Evolutionary conservation across 2,113 vertebrate genomes (phyloP), one percentile per base, ranked within the genome.

Genomic region (Diadophis punctatus): DNA sequence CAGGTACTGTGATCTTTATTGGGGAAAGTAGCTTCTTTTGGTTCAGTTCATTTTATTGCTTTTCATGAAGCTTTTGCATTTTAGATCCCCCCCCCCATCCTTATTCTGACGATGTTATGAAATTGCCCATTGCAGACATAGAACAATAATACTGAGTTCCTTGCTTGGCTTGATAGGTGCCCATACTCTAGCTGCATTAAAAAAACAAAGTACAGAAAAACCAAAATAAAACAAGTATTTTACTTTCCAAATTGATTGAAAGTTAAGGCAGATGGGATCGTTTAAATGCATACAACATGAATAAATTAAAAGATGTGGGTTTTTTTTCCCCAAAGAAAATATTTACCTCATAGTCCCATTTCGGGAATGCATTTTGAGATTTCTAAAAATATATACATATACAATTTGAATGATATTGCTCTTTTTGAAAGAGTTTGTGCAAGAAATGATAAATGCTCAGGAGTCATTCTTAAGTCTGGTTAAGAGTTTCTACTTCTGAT

Each of bases 21-120:
- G 39, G 34, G n/a, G 91, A 95, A 94, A 91, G 93, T 92, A 90
- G 60, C 1, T 92, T 94, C 94, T 93, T 84, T 92, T 93, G 74
- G 60, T 94, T 96, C 93, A 94, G 97, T 97, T 97, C 93, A 95
- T 93, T 96, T 97, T 95, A 96, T 95, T 97, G 94, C 96, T 95
- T 95, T 95, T 96, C 90, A 94, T 93, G 94, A 96, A 93, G 93
- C 94, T 95, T 94, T 97, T 96, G 96, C 95, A 97, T 96, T 92
- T 97, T 97, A 96, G 95, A 89, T 96, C 93, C 97, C 95, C 96
- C 86, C 14, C 94, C 94, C n/a, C n/a, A n/a, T 95, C 95, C 88
- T 94, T 95, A 90, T 97, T 96, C 90, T 97, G 93, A 92, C 88
- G 92, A 97, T 97, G 93, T 96, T 94, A 96, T 96, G 92, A 96